Base-by-base conservation (phyloP, 2,888 invertebrate species). In the Calameuta filiformis region DNA sequence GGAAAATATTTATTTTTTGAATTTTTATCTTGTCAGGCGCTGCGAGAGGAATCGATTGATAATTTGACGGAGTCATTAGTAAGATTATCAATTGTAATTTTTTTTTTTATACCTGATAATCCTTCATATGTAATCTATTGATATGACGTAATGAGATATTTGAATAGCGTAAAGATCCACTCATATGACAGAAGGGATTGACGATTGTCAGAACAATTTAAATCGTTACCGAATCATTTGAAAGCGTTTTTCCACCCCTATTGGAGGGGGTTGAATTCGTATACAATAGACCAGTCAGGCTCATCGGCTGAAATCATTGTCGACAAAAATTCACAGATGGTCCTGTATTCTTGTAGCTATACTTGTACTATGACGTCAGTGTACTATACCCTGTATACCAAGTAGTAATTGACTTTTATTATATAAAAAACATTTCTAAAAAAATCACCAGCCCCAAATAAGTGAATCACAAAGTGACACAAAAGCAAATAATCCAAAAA, bases 271-370 rank as follows among this genome's bases (percentile, higher is more conserved):
- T 6, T 56, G 86, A 85, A 85, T 87, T 84, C 82, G 81, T 85
- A 83, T 85, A 88, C 87, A 89, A 89, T 88, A 81, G 84, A 84
- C 80, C 84, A 82, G 80, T 68, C 86, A 81, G 85, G 85, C 87
- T 89, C 90, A 87, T 90, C 87, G 88, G 86, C 81, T 86, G 84
- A 88, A 89, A 90, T 89, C 86, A 89, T 89, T 88, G 86, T 79
- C 86, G 83, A 82, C 84, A 86, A 86, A 89, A 89, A 88, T 85
- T 84, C 87, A 84, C 88, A 89, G 88, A 89, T 89, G 89, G 87
- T 83, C 56, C 6, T 15, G 23, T 56, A 23, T 40, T 40, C 40
- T 15, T 40, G 23, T 56, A 56, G 56, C 56, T 23, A 56, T 56
- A 23, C 56, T 56, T 56, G 56, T 23, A 56, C 56, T 9, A 23